Evolutionary conservation across 2,797 vertebrate genomes (phyloP), one percentile per base, ranked within the genome.

Genomic region (Hypotaenidia okinawae): DNA sequence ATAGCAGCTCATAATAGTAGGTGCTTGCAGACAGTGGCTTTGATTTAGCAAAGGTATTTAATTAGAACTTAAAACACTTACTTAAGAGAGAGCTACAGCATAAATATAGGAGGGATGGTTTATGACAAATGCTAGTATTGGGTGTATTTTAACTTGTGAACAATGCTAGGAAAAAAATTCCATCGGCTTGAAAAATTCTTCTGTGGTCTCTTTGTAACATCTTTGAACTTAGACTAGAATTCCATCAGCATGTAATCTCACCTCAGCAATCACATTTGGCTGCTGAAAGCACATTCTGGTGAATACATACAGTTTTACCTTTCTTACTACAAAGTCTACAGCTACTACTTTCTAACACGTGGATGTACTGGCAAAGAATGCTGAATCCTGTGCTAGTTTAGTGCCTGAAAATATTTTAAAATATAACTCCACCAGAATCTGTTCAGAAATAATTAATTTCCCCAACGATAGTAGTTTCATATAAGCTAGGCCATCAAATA

Each of bases 31-130:
- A 43, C 19, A 86, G 51, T 68, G 41, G 16, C 16, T 78, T 88
- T 63, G 21, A 52, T 81, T 88, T 79, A 95, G 17, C 30, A 63
- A 93, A 90, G 18, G n/a, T 72, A n/a, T 61, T 90, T 85, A 89
- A 77, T 70, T 77, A 51, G 32, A 88, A 77, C 10, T 85, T 91
- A 41, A 84, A 76, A 37, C 27, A 62, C 25, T 64, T 64, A 5
- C 45, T 94, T 81, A 80, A 61, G 11, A 68, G 58, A 52, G 16
- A 75, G 15, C 33, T 70, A 70, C 10, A 52, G 13, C n/a, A 77
- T 28, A 90, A 90, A 64, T 16, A 8, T 49, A 72, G 16, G 11
- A 43, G 15, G 16, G 9, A 23, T 57, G 24, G 49, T 67, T 89
- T 74, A 90, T 74, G 52, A 83, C 83, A 87, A 83, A 66, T 18